Percentiles rank a stretch among this genome's conserved stretches.
These are phyloP conservation scores for Cephus pulcher DNA, from an alignment of 2,888 invertebrate species.

Conservation along the genomic window DNA sequence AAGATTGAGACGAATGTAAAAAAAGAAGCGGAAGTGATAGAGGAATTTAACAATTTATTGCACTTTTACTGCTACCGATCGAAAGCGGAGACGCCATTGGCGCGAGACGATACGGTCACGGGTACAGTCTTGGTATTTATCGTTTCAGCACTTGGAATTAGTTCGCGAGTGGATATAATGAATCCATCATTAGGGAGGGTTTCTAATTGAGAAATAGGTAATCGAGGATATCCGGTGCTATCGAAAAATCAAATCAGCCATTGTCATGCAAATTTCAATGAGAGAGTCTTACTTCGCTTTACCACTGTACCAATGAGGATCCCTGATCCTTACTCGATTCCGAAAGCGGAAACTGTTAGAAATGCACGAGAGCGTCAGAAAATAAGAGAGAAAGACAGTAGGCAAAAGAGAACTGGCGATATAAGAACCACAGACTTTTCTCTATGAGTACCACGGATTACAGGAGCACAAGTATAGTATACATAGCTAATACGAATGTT, in stretches of 20 bases:
- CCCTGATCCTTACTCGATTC: background rate
- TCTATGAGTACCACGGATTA: background rate
- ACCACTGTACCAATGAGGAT: background rate
- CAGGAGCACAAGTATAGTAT: too few relatives aligned
- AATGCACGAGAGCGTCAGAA: background rate
- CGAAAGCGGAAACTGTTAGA: conserved; percentile 4
- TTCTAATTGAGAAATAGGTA: background rate
- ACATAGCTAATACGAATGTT: too few relatives aligned
- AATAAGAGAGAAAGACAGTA: background rate
- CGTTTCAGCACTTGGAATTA: background rate
- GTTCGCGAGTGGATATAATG: background rate
- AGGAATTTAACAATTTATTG: background rate
- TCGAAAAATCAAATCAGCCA: conserved; percentile 22
- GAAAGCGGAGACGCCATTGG: background rate
- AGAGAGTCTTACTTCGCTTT: background rate
- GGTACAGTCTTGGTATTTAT: background rate
- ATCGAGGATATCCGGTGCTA: background rate
- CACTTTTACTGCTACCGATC: background rate
- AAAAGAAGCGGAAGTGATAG: background rate
- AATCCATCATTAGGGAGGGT: background rate
- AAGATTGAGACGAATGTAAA: background rate
- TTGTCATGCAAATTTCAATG: conserved; percentile 55
- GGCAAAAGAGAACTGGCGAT: background rate
- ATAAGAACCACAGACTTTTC: background rate
- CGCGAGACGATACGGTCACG: background rate